Evolutionary conservation across 2,797 vertebrate species (phyloP).

Genomic region (Limnodromus scolopaceus): DNA sequence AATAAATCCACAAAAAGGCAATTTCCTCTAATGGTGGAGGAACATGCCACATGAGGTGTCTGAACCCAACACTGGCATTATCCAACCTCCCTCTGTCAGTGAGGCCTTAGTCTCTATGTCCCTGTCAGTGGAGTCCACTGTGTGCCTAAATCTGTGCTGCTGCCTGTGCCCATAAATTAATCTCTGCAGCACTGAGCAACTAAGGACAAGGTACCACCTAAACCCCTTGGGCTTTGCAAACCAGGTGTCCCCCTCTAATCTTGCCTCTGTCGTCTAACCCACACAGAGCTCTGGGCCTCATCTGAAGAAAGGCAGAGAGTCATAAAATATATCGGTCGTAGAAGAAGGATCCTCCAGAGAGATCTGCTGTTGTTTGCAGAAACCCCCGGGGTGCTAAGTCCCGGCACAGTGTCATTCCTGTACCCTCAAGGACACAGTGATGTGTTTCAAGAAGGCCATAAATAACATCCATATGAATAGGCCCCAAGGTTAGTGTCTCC

Average conservation of each 20-base stretch:
- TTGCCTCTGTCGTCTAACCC: neutral
- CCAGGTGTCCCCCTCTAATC: neutral
- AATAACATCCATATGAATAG: neutral
- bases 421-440: neutral
- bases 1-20: neutral
- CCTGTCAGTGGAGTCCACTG: accelerated
- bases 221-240: neutral
- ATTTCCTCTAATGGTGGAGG: neutral
- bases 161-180: neutral
- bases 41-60: neutral
- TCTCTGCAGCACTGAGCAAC: neutral
- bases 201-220: neutral
- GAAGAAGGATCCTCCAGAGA: neutral
- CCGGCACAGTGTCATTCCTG: neutral
- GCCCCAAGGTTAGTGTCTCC: neutral
- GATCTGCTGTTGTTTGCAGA: neutral
- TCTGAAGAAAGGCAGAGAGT: neutral
- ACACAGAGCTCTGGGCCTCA: neutral
- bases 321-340: neutral
- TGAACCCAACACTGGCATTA: neutral
- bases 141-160: neutral
- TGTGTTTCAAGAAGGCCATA: neutral
- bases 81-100: neutral
- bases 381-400: neutral
- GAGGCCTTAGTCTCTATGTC: accelerated